Evolutionary conservation across 2,888 invertebrate species (phyloP), one percentile per base, ranked within the genome.

Genomic region (Dryobota labecula): DNA sequence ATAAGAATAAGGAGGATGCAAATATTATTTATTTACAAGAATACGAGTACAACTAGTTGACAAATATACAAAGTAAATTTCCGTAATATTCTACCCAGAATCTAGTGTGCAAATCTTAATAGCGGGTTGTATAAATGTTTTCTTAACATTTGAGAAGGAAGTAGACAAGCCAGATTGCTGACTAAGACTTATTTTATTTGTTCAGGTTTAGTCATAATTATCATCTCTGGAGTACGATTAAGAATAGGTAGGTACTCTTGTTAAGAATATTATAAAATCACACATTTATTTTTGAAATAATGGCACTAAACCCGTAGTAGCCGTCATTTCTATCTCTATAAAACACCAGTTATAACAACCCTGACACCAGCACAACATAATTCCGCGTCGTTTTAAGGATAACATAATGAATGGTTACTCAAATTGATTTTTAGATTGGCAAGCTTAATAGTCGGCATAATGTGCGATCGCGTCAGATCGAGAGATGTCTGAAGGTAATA

Each of bases 381-480:
- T 75, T 53, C 51, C 53, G 30, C 45, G 54, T 70, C 63, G 33
- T 56, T 64, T 73, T 65, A 69, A 78, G 20, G 62, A 69, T 66
- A 65, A 51, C 62, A 18, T 80, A 80, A 78, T 80, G 38, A 69
- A 60, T 45, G 65, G 78, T 54, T 78, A 24, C 80, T 73, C 51
- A 69, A 80, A 80, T 80, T 78, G 78, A 82, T 66, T 78, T 78
- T 73, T 73, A 66, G 80, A 80, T 80, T 82, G 73, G 78, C 71
- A 53, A 73, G 58, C 51, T 67, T 71, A 82, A 66, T 68, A 51
- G 71, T 27, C 30, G 36, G 24, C 36, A 57, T 62, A 68, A 67
- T 33, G 9, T 49, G 47, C 41, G 36, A 72, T 30, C 49, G 45
- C 41, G 77, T 65, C 68, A 45, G 67, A 56, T 53, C 47, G 11